Conservation (phyloP, 2,113 vertebrate genomes). For the Sceloporus tristichus region DNA sequence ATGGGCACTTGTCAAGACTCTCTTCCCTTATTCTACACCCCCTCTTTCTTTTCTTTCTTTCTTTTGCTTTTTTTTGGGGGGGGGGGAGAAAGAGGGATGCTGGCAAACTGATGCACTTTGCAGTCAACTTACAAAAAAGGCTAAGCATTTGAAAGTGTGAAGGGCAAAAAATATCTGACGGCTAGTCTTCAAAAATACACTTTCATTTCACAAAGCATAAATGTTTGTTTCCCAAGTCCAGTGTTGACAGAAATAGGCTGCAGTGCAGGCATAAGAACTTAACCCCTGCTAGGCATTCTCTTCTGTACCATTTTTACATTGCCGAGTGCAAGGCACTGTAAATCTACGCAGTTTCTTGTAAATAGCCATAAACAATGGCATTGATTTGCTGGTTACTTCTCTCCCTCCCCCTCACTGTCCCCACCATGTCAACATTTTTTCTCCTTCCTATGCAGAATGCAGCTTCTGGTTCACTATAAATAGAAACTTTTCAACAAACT, state of each 20-base stretch:
- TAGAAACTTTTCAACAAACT: conserved; percentile 69
- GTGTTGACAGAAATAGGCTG: conserved; percentile 89
- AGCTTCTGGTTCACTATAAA: conserved; percentile 69
- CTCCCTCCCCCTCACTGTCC: conserved; percentile 21
- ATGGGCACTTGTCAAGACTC: conserved; percentile 75
- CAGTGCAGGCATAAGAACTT: conserved; percentile 81
- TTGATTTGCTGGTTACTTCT: conserved; percentile 64
- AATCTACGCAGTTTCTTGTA: conserved; percentile 68
- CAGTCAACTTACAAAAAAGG: conserved; percentile 86
- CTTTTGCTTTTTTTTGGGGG: conserved; percentile 46
- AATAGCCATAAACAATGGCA: conserved; percentile 70
- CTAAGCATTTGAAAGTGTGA: conserved; percentile 87
- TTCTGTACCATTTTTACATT: conserved; percentile 56
- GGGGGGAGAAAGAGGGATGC: neutral
- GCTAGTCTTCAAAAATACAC: conserved; percentile 86
- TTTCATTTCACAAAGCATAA: conserved; percentile 86
- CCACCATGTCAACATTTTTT: conserved; percentile 13
- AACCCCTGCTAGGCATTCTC: conserved; percentile 83
- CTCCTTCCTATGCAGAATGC: conserved; percentile 38
- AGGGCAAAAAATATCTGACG: conserved; percentile 88
- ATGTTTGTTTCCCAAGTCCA: conserved; percentile 81
- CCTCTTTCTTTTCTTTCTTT: neutral
- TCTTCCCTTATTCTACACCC: conserved; percentile 31
- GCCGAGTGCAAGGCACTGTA: conserved; percentile 52
- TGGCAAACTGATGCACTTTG: conserved; percentile 82